Evolutionary conservation across 1,140 invertebrate genomes (phyloP).

Genomic region (Caenorhabditis latens): DNA sequence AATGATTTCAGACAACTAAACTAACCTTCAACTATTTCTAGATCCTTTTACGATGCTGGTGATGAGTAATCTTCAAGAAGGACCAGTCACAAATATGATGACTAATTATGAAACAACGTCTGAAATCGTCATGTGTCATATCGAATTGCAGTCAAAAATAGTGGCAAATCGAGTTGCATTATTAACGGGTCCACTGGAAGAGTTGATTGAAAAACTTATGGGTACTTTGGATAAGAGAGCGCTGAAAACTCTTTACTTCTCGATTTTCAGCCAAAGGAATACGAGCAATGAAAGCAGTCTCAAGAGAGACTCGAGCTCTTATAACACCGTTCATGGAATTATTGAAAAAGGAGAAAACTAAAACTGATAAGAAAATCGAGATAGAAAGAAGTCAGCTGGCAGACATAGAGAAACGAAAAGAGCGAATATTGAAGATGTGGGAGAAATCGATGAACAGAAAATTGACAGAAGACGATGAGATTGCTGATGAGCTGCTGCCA

Average conservation of each 20-base stretch:
- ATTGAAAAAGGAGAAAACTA: conserved; percentile 37
- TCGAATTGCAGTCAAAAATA: conserved; percentile 54
- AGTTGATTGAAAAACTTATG: conserved; percentile 43
- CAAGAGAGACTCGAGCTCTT: neutral
- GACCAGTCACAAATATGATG: conserved; percentile 58
- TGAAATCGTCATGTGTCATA: conserved; percentile 58
- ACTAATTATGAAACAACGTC: conserved; percentile 54
- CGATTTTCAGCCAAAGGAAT: conserved; percentile 49
- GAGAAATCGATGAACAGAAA: conserved; percentile 45
- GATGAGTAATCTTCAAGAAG: conserved; percentile 53
- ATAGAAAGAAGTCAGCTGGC: conserved; percentile 2
- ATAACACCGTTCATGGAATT: conserved; percentile 56
- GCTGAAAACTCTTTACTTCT: neutral
- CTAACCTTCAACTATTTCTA: neutral
- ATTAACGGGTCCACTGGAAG: conserved; percentile 57
- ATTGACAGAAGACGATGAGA: conserved; percentile 27
- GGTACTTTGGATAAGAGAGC: neutral
- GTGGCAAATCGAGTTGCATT: conserved; percentile 53
- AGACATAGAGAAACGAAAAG: conserved; percentile 19
- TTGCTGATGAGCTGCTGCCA: conserved; percentile 4
- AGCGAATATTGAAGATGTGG: conserved; percentile 11
- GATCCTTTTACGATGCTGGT: conserved; percentile 57
- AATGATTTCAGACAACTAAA: neutral
- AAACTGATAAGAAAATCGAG: conserved; percentile 28
- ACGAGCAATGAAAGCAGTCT: conserved; percentile 17